These are phyloP conservation scores for Aleiodes alternator DNA, from an alignment of 2,888 invertebrate species.

Conservation along the genomic window DNA sequence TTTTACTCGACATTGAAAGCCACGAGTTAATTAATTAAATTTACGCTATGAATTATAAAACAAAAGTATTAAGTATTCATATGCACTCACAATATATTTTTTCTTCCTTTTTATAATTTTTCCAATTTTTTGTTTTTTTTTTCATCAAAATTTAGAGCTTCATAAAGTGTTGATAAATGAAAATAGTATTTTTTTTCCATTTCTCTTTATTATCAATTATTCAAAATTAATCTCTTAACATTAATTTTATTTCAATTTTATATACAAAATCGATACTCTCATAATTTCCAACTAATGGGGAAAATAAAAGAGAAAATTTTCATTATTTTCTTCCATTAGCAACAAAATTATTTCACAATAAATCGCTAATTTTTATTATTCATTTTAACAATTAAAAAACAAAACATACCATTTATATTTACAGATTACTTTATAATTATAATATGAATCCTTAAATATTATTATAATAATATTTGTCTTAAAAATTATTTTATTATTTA, in stretches of 20 bases:
- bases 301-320: no score
- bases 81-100: neutral
- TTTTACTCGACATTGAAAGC: no score
- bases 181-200: neutral
- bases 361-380: neutral
- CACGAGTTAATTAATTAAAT: constrained; percentile 3
- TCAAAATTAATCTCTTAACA: neutral
- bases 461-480: constrained; percentile 9
- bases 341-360: neutral
- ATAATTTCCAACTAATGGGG: neutral
- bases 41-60: neutral
- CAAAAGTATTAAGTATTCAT: no score
- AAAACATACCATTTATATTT: constrained; percentile 18
- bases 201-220: neutral
- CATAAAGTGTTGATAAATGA: neutral
- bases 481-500: constrained; percentile 51
- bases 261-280: constrained; percentile 28
- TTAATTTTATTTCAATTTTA: constrained; percentile 8
- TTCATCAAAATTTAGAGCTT: constrained; percentile 14
- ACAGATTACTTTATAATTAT: neutral
- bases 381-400: neutral
- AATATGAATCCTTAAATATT: neutral
- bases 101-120: neutral
- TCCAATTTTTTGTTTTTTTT: no score
- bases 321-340: no score